Evolutionary conservation across 2,113 vertebrate species (phyloP), one percentile per base, ranked within the genome.

Genomic region (Passer montanus): DNA sequence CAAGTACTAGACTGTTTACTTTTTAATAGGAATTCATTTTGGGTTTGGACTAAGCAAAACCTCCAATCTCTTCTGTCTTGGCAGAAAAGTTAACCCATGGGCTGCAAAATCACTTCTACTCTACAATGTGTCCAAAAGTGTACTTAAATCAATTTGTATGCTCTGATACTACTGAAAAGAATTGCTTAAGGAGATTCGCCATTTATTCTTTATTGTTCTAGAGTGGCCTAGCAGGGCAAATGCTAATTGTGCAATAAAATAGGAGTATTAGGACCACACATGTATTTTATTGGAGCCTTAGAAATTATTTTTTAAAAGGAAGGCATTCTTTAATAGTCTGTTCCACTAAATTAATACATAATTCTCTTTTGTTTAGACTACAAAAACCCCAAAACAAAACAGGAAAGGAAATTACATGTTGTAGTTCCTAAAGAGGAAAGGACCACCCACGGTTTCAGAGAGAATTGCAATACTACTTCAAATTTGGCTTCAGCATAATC

Each of bases 121-220:
- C 73, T 94, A 90, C 64, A 80, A 69, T 70, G 76, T 55, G 86
- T 98, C 97, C 97, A 98, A 97, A 98, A 98, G 93, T 80, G 94
- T 94, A 98, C 97, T 98, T 97, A 97, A 95, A 96, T 97, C 95
- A 98, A 97, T 98, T 97, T 96, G 93, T 90, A 84, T 84, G 77
- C 63, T 91, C 73, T 83, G 81, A 86, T 87, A 83, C 91, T 82
- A 95, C 91, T 77, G 93, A 81, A 97, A 95, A 94, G 93, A 97
- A 97, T 89, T 97, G 94, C 95, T 87, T 86, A 80, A 84, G 74
- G 15, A 93, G 43, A 84, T 68, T 89, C 39, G 88, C 59, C 59
- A 59, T 68, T 97, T 91, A 75, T 47, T 83, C 66, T 37, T 67
- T 64, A 84, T 64, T 44, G 18, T 44, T 55, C 39, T 55, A 39